phyloP scores from a whole-genome alignment of 2,113 vertebrate species.

The Prionailurus viverrinus region DNA sequence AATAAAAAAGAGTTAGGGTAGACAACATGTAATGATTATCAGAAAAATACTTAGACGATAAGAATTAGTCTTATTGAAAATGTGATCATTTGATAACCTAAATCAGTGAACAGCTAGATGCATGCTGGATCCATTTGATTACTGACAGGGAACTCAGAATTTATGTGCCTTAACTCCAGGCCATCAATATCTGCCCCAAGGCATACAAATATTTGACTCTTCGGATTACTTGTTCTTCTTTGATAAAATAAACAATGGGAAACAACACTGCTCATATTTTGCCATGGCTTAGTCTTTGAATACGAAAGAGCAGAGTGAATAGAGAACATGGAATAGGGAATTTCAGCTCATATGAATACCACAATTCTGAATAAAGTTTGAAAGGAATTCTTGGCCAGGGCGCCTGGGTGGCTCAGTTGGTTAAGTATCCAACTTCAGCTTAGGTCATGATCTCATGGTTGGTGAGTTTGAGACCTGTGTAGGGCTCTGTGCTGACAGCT shows the following conservation, averaged over 20 bases:
- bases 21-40: neutral
- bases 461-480: too few species aligned
- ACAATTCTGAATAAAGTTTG: neutral
- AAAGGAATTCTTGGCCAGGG: neutral
- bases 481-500: too few species aligned
- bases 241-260: neutral
- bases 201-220: conserved; percentile 27
- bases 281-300: neutral
- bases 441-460: too few species aligned
- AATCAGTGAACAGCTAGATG: neutral
- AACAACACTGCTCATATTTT: neutral
- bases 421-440: too few species aligned
- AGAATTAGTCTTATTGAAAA: neutral
- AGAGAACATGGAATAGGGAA: neutral
- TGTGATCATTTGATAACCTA: neutral
- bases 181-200: neutral
- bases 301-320: neutral
- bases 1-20: neutral
- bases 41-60: conserved; percentile 7
- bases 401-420: too few species aligned
- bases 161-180: conserved; percentile 11
- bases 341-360: neutral
- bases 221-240: neutral
- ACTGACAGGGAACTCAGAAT: neutral
- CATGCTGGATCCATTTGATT: neutral